Evolutionary conservation across 2,797 vertebrate genomes (phyloP).

Genomic region (Prionace glauca): DNA sequence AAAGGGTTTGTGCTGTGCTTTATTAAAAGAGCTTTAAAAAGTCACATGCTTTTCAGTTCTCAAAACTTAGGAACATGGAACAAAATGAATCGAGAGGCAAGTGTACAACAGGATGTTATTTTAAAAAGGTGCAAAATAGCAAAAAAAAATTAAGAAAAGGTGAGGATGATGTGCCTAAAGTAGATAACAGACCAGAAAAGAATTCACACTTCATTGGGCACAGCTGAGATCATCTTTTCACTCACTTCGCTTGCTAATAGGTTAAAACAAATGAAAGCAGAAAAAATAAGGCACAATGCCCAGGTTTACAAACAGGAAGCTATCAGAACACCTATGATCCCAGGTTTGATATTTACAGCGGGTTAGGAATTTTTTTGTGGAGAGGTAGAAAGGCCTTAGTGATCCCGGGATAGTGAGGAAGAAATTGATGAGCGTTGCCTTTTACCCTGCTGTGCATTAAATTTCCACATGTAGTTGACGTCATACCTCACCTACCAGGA

Average conservation of each 20-base stretch:
- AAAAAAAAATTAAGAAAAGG: not conserved
- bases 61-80: not conserved
- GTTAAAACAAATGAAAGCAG: not conserved
- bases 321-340: not conserved
- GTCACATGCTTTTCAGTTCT: not conserved
- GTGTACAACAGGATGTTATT: constrained; percentile 15
- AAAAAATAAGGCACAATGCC: not conserved
- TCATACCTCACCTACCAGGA: not conserved
- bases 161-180: not conserved
- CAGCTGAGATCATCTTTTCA: constrained; percentile 19
- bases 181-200: not conserved
- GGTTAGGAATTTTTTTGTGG: too few species aligned
- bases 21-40: constrained; percentile 2
- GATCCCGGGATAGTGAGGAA: too few species aligned
- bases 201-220: not conserved
- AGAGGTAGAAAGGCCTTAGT: not conserved
- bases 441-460: not conserved
- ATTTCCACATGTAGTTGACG: not conserved
- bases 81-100: not conserved
- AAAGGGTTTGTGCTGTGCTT: not conserved
- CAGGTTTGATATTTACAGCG: too few species aligned
- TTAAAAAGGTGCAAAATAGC: constrained; percentile 30
- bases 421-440: not conserved
- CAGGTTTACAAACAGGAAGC: not conserved
- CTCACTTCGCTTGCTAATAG: not conserved